A percentile compares a stretch with the other conserved stretches of the same genome.
Evolutionary conservation across 2,888 invertebrate genomes (phyloP).

Genomic region (Cosmopolites sordidus): DNA sequence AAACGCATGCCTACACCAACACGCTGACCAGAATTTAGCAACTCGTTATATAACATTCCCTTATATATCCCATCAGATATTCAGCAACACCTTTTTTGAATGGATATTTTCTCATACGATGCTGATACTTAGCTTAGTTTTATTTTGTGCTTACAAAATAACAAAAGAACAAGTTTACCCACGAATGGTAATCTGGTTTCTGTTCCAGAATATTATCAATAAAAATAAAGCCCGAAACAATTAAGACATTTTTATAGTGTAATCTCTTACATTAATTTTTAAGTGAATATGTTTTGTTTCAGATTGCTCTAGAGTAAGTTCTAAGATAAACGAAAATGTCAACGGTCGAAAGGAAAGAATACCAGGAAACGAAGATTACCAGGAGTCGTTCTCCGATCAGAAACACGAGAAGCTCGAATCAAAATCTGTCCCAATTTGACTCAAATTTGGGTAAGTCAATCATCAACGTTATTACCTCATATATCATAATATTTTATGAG

Average conservation of each 20-base stretch:
- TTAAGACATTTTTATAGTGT: too few relatives aligned
- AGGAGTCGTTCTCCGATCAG: constrained; percentile 43
- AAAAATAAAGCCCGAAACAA: too few relatives aligned
- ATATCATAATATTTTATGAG: too few relatives aligned
- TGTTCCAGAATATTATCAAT: too few relatives aligned
- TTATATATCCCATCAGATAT: too few relatives aligned
- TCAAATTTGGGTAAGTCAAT: constrained; percentile 47
- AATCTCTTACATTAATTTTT: neutral
- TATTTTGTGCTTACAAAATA: neutral
- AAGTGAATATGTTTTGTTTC: constrained; percentile 2
- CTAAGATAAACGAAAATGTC: constrained; percentile 39
- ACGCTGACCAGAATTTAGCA: too few relatives aligned
- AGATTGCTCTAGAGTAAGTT: constrained; percentile 15
- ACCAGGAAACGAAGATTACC: constrained; percentile 44
- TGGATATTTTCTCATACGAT: too few relatives aligned
- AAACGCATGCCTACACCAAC: too few relatives aligned
- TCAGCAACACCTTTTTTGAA: too few relatives aligned
- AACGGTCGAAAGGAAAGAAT: constrained; percentile 46
- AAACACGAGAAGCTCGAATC: constrained; percentile 39
- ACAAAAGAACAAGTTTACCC: neutral
- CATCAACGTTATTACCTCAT: too few relatives aligned
- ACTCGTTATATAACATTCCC: too few relatives aligned
- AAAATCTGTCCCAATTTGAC: constrained; percentile 45
- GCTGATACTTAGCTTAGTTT: too few relatives aligned
- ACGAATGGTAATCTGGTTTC: neutral